Evolutionary conservation across 2,797 vertebrate species (phyloP), one percentile per base, ranked within the genome.

Genomic region (Mallotus villosus): DNA sequence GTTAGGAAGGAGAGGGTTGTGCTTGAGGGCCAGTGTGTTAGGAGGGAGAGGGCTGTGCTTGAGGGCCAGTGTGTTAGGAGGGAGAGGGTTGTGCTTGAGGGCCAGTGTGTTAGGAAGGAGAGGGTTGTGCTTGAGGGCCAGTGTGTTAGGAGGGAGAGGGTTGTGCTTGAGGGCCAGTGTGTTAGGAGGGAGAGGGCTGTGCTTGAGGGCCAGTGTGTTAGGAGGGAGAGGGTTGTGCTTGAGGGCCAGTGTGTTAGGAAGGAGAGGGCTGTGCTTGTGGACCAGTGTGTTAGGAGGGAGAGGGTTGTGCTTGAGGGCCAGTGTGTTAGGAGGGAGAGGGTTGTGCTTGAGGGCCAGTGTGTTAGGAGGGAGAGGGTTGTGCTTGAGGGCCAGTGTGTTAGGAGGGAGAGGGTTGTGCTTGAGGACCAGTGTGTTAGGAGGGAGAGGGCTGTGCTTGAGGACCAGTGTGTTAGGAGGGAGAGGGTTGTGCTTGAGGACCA

Each of bases 1-100:
- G 62, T 46, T 21, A 25, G 59, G 25, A 32, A 74, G 80, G 75
- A 12, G 57, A 16, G 5, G 71, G 55, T 8, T 62, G 63, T 74
- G 3, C 29, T 46, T 70, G 71, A 41, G 72, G 75, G 59, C 76
- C 70, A 25, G 60, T 62, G 74, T 71, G 49, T 12, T 21, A 25
- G 59, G 25, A 32, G 76, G 80, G 75, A 12, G 57, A 16, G 4
- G 24, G 62, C 74, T 8, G 32, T 63, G 71, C 77, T 79, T 78
- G 29, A 2, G 29, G 29, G 29, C 29, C 4, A 29, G 29, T 29
- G 29, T 29, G 29, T 29, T 29, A n/a, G n/a, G n/a, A n/a, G n/a
- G n/a, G n/a, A n/a, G n/a, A n/a, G n/a, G n/a, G n/a, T n/a, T n/a
- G n/a, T n/a, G n/a, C n/a, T n/a, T n/a, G n/a, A n/a, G n/a, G n/a